A percentile compares a stretch with the other conserved stretches of the same genome.
Evolutionary conservation across 2,888 invertebrate genomes (phyloP).

Genomic region (Tachina lurida): DNA sequence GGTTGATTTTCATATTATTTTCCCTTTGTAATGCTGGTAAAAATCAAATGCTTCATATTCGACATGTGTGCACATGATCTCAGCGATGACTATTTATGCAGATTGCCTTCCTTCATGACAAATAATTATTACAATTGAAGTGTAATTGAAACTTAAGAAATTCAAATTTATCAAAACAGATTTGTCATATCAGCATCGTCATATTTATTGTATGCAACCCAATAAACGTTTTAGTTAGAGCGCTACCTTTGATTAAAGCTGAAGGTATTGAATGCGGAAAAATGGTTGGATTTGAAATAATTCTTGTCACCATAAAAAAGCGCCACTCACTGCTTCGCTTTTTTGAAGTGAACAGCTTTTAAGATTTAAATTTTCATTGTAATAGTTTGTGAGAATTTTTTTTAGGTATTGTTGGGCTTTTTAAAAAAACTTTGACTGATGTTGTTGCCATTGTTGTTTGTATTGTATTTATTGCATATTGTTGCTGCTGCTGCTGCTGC

Average conservation of each 20-base stretch:
- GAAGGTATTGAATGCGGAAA: not conserved
- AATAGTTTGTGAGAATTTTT: not conserved
- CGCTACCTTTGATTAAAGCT: not conserved
- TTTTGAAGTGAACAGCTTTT: not conserved
- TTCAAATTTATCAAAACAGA: constrained; percentile 36
- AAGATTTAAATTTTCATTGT: constrained; percentile 3
- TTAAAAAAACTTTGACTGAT: constrained; percentile 16
- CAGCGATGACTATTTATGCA: constrained; percentile 41
- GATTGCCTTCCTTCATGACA: constrained; percentile 19
- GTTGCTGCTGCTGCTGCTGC: constrained; percentile 10
- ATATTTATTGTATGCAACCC: constrained; percentile 15
- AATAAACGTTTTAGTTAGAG: not conserved
- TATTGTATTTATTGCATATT: constrained; percentile 24
- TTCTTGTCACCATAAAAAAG: not conserved
- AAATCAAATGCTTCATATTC: constrained; percentile 6
- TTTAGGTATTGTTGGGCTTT: not conserved
- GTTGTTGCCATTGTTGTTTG: constrained; percentile 42
- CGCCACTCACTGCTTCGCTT: not conserved
- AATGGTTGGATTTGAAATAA: constrained; percentile 27
- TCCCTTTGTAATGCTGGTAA: not conserved
- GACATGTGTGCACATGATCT: constrained; percentile 24
- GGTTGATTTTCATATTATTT: not conserved
- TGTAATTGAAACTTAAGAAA: constrained; percentile 37
- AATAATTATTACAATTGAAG: constrained; percentile 31
- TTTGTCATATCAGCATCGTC: constrained; percentile 48